Evolutionary conservation across 2,888 invertebrate species (phyloP).

Genomic region (Sicus ferrugineus): DNA sequence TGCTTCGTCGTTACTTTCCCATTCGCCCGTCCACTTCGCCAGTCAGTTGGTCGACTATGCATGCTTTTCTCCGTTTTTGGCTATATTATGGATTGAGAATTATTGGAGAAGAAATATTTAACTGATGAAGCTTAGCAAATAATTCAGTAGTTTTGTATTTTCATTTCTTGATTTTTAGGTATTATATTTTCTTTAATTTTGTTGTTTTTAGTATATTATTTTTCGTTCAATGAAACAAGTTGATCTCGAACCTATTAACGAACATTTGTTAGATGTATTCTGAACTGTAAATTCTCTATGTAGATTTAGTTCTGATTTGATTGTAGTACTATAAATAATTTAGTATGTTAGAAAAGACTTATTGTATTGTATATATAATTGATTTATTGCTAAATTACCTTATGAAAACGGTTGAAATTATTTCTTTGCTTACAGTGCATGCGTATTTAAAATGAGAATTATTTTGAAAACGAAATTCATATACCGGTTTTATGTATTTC

Average conservation of each 20-base stretch:
- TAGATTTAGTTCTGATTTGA: constrained; percentile 18
- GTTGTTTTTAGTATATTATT: constrained; percentile 29
- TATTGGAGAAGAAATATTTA: constrained; percentile 36
- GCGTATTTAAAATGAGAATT: constrained; percentile 40
- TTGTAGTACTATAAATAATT: not conserved
- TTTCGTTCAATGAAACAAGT: constrained; percentile 24
- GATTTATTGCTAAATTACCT: constrained; percentile 10
- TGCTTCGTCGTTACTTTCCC: not conserved
- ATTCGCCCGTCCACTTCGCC: not conserved
- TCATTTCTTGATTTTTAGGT: constrained; percentile 30
- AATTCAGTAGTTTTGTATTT: constrained; percentile 16
- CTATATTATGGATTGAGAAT: not conserved
- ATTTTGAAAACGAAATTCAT: not conserved
- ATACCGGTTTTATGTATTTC: no score
- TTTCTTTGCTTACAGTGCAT: constrained; percentile 40
- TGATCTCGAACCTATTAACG: not conserved
- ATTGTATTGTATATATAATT: constrained; percentile 4
- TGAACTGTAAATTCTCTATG: not conserved
- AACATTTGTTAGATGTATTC: constrained; percentile 17
- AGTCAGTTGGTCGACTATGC: constrained; percentile 11
- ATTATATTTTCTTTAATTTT: constrained; percentile 33
- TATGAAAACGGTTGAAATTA: no score
- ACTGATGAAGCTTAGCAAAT: no score
- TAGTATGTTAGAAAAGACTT: not conserved
- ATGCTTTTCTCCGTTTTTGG: constrained; percentile 13